Conservation (phyloP, 2,797 vertebrate species). For the Novumbra hubbsi region DNA sequence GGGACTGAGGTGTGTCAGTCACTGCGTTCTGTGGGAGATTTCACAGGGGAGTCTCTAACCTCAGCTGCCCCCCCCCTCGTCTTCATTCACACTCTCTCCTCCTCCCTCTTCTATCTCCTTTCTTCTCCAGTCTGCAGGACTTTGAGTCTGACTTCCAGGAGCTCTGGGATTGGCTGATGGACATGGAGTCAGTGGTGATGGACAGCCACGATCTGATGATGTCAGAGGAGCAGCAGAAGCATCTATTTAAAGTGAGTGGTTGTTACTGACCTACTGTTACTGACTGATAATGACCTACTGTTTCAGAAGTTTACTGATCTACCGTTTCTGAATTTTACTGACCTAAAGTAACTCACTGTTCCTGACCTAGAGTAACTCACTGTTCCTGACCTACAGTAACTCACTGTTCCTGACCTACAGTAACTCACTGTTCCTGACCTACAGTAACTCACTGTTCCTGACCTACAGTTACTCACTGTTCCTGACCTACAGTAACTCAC, state of each 20-base stretch:
- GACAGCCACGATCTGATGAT: constrained; percentile 97
- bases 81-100: neutral
- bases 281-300: too few relatives aligned
- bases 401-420: neutral
- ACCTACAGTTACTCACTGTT: neutral
- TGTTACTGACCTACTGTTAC: neutral
- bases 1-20: neutral
- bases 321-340: neutral
- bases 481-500: neutral
- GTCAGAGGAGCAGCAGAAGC: constrained; percentile 95
- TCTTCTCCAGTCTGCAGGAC: constrained; percentile 85
- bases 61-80: neutral
- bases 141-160: constrained; percentile 94
- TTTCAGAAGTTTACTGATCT: neutral
- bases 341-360: neutral
- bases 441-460: neutral
- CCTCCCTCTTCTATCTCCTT: neutral
- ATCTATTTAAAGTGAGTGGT: constrained; percentile 90
- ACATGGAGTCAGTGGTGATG: constrained; percentile 94
- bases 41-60: neutral
- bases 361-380: neutral
- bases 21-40: neutral
- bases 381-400: neutral
- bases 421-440: neutral
- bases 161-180: constrained; percentile 98